Base-by-base conservation (phyloP, 2,797 vertebrate genomes). In the Moxostoma hubbsi region DNA sequence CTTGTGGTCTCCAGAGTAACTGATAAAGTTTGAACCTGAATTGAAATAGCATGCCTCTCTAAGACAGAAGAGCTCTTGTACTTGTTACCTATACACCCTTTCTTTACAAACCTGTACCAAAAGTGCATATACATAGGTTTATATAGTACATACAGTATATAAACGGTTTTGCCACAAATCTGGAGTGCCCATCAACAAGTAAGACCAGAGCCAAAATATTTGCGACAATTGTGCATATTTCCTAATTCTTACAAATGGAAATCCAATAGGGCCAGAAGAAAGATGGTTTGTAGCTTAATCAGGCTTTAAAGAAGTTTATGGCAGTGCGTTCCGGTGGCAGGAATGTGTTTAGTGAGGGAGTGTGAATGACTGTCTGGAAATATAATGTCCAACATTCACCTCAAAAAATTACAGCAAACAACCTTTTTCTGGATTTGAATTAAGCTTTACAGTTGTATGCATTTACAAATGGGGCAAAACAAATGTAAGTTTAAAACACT, bases 21-120 rank as follows among this genome's bases (percentile, higher is more conserved):
- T 46, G 18, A 65, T 51, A n/a, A 9, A 73, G 74, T 18, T 50
- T 62, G 11, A 61, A 70, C 67, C 58, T 62, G 43, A 70, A 53
- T 51, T 62, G 12, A 74, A 74, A 74, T 45, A 53, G 53, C 36
- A 36, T 36, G 24, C 61, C 18, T 36, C 54, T 16, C 5, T 57
- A 12, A 18, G 59, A 63, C 16, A n/a, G 36, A 62, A 69, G 18
- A 51, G 24, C 75, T 53, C 57, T 18, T 24, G 10, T 54, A 59
- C 0, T 47, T 63, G 36, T 53, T 13, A 63, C 6, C 12, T 77
- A 58, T 54, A 49, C 62, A 71, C 5, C n/a, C 63, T 16, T 18
- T 68, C 43, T 7, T 45, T 6, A 54, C 13, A 68, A 58, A 43
- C 24, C 5, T 43, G n/a, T n/a, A n/a, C n/a, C n/a, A 16, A 5